Evolutionary conservation across 2,888 invertebrate genomes (phyloP).

Genomic region (Drosophila phalerata): DNA sequence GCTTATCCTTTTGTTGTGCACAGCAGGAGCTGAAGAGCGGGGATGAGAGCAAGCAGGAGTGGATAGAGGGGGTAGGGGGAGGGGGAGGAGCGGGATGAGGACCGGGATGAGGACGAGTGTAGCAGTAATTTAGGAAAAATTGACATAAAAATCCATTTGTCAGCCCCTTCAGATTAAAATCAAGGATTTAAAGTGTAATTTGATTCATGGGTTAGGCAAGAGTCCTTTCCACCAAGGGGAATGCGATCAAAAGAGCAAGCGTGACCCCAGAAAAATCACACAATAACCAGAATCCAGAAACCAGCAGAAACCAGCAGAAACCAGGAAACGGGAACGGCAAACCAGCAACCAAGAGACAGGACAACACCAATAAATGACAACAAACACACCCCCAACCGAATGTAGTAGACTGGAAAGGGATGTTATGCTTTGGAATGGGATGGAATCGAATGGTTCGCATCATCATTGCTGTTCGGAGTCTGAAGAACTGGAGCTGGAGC

Average conservation of each 20-base stretch:
- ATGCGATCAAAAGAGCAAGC: constrained; percentile 79
- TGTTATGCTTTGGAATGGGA: constrained; percentile 11
- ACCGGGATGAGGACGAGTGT: constrained; percentile 20
- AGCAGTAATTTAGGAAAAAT: constrained; percentile 74
- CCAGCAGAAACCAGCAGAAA: constrained; percentile 16
- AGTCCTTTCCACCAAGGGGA: constrained; percentile 17
- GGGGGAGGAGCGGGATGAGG: constrained; percentile 18
- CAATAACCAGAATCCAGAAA: constrained; percentile 37
- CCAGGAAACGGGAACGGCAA: neutral
- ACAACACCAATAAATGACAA: constrained; percentile 83
- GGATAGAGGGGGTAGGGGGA: neutral
- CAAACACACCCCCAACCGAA: constrained; percentile 77
- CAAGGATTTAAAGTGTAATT: constrained; percentile 85
- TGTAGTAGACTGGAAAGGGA: neutral
- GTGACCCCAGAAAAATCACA: constrained; percentile 80
- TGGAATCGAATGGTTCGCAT: constrained; percentile 21
- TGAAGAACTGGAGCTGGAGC: too few species aligned
- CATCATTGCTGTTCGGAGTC: too few species aligned
- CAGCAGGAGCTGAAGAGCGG: constrained; percentile 26
- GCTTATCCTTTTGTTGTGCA: constrained; percentile 58
- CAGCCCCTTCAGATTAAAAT: constrained; percentile 84
- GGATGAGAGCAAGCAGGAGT: neutral
- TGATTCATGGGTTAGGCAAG: constrained; percentile 78
- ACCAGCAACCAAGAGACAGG: constrained; percentile 26
- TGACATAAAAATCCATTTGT: constrained; percentile 85